Percentiles rank a stretch among this genome's conserved stretches.
phyloP scores from a whole-genome alignment of 2,888 invertebrate species.

The Chelonus formosanus region DNA sequence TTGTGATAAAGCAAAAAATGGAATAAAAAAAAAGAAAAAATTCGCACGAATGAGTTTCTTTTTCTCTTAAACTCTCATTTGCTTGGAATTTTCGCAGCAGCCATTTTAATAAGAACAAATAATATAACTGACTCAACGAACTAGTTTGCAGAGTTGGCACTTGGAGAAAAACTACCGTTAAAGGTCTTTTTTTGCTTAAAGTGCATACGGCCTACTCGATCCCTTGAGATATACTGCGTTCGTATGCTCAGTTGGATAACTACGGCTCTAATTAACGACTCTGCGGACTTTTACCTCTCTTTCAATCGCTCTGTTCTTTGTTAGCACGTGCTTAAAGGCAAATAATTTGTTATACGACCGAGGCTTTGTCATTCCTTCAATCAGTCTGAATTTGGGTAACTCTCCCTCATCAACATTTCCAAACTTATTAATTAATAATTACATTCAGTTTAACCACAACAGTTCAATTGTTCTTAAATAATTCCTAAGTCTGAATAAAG shows the following conservation, averaged over 20 bases:
- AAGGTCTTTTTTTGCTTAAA: conserved; percentile 38
- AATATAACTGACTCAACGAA: conserved; percentile 30
- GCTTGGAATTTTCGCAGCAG: conserved; percentile 40
- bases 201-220: conserved; percentile 35
- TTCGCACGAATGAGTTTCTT: neutral
- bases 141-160: conserved; percentile 19
- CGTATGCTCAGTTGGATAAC: conserved; percentile 37
- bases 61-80: conserved; percentile 11
- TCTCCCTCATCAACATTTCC: too few species aligned
- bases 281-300: conserved; percentile 22
- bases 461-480: too few species aligned
- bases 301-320: conserved; percentile 6
- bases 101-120: conserved; percentile 44
- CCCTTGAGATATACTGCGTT: conserved; percentile 39
- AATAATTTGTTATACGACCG: too few species aligned
- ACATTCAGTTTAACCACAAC: too few species aligned
- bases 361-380: too few species aligned
- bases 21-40: conserved; percentile 5
- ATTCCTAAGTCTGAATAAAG: too few species aligned
- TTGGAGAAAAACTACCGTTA: conserved; percentile 40
- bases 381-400: too few species aligned
- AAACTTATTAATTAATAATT: too few species aligned
- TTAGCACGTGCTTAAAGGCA: too few species aligned
- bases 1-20: conserved; percentile 1
- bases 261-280: conserved; percentile 41